Evolutionary conservation across 2,888 invertebrate species (phyloP), one percentile per base, ranked within the genome.

Genomic region (Agonopterix heracliana): DNA sequence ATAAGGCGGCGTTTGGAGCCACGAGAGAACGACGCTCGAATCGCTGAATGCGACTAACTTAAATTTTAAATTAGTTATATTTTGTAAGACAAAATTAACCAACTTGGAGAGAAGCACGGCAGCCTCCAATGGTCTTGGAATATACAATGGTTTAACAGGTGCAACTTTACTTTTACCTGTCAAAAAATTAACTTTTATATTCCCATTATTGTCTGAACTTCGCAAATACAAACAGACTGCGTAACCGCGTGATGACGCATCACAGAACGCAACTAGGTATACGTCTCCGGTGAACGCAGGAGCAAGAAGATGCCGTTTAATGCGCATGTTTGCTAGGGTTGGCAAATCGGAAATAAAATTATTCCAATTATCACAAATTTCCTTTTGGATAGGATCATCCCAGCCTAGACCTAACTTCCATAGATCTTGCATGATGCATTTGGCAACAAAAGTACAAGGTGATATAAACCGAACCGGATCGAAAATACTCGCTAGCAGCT

Each of bases 1-100:
- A 34, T 53, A 53, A 0, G 46, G 34, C 7, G 34, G 13, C 5
- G 38, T 48, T n/a, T 51, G 47, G 11, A 55, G 14, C 55, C 52
- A 55, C 8, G 49, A 46, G 9, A 55, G 42, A 1, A 48, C 46
- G n/a, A 52, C 34, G 4, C 11, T 50, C 5, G 49, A 54, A 26
- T 46, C 48, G 9, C 26, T 48, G 7, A 45, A 45, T 1, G 41
- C 38, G 2, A 17, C 40, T 38, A 45, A 34, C 1, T n/a, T 40
- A 10, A 38, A 41, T 43, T 10, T n/a, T 12, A 46, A n/a, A 1
- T 36, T 11, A 1, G 14, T 10, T 14, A 46, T 12, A 12, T 34
- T 48, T 12, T 42, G 14, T 26, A n/a, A 1, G n/a, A 50, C 42
- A 38, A 34, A 50, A 17, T 17, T 40, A 3, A 52, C 9, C n/a